Evolutionary conservation across 1,140 invertebrate species (phyloP).

Genomic region (Leptopilina boulardi): DNA sequence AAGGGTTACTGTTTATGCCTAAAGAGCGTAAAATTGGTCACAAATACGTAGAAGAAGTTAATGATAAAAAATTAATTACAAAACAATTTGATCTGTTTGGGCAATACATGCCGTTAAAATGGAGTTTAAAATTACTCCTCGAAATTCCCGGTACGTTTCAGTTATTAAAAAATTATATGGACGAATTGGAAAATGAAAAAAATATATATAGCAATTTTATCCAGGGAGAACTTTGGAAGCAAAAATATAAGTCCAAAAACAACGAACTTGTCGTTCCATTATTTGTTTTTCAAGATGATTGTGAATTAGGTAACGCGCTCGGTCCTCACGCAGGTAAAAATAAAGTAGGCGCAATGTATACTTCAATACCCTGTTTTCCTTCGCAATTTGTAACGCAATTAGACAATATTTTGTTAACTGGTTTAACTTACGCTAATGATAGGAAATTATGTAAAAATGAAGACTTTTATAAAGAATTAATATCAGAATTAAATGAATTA

Average conservation of each 20-base stretch:
- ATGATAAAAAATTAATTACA: not conserved
- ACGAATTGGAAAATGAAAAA: constrained; percentile 22
- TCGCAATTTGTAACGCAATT: constrained; percentile 21
- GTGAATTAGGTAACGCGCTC: constrained; percentile 42
- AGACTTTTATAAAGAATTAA: constrained; percentile 27
- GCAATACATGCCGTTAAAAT: constrained; percentile 31
- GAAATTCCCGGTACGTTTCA: constrained; percentile 34
- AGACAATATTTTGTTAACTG: constrained; percentile 40
- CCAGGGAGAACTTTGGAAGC: constrained; percentile 13
- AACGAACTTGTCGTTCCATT: constrained; percentile 15
- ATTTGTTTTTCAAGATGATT: constrained; percentile 45
- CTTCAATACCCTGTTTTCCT: constrained; percentile 39
- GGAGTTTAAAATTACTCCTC: constrained; percentile 30
- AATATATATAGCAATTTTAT: constrained; percentile 33
- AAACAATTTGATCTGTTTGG: not conserved
- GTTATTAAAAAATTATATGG: constrained; percentile 36
- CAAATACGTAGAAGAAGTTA: not conserved
- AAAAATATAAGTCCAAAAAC: not conserved
- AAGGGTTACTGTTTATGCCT: constrained; percentile 32
- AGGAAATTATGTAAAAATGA: constrained; percentile 34
- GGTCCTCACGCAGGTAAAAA: constrained; percentile 39
- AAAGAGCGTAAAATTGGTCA: constrained; percentile 23
- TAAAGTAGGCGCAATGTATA: constrained; percentile 37
- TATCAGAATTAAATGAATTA: constrained; percentile 38
- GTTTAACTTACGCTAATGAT: constrained; percentile 38